Percentiles rank a stretch among this genome's conserved stretches.
phyloP scores from a whole-genome alignment of 2,113 vertebrate genomes.

The Platichthys stellatus region DNA sequence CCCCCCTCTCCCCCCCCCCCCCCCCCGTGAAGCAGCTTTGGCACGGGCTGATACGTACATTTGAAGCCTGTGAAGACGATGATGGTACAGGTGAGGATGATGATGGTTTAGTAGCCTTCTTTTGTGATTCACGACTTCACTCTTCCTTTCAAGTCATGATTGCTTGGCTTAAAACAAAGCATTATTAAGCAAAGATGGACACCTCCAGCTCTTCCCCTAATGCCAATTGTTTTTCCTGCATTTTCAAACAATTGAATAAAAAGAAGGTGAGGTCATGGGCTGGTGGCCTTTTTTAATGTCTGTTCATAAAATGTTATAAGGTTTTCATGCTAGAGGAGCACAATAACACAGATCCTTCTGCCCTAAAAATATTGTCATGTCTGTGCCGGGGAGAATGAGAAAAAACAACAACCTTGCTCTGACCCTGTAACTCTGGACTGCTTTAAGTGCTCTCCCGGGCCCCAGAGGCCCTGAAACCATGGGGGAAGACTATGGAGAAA shows the following conservation, averaged over 20 bases:
- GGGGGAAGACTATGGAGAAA: slow-evolving; percentile 21
- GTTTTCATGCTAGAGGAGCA: slow-evolving; percentile 28
- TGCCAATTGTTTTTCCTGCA: not conserved
- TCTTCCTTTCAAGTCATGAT: not conserved
- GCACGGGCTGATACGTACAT: not conserved
- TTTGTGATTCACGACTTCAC: slow-evolving; percentile 1
- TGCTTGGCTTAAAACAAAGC: not conserved
- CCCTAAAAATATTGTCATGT: slow-evolving; percentile 6
- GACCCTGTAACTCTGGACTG: slow-evolving; percentile 36
- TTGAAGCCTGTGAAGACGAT: not conserved
- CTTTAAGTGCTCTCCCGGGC: slow-evolving; percentile 27
- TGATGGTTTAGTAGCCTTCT: not conserved
- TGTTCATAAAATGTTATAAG: slow-evolving; percentile 13
- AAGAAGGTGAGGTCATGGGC: slow-evolving; percentile 13
- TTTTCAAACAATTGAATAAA: slow-evolving; percentile 12
- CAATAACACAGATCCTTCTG: slow-evolving; percentile 12
- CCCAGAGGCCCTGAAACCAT: slow-evolving; percentile 11
- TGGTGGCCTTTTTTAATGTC: slow-evolving; percentile 23
- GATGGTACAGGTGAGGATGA: not conserved
- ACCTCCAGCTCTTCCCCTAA: not conserved
- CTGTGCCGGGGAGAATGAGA: slow-evolving; percentile 1
- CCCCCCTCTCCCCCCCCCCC: too few species aligned
- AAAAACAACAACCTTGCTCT: slow-evolving; percentile 24
- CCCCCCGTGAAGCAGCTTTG: not conserved
- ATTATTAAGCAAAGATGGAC: not conserved